Percentiles rank a stretch among this genome's conserved stretches.
Conservation (phyloP, 2,113 vertebrate genomes). For the Odontophorus gujanensis region DNA sequence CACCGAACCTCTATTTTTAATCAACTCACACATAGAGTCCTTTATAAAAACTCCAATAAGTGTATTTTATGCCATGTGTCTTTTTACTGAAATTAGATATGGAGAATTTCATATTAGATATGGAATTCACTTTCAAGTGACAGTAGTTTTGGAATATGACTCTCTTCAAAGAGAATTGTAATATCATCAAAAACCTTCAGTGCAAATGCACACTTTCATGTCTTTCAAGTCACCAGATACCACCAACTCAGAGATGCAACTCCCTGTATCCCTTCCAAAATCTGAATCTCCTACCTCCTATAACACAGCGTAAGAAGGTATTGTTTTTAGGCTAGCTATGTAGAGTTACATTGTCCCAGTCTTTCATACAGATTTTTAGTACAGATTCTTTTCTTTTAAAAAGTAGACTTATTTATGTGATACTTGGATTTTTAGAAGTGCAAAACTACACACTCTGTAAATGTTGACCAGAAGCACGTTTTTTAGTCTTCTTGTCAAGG, state of each 20-base stretch:
- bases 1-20: neutral
- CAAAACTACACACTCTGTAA: neutral
- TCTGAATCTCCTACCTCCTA: neutral
- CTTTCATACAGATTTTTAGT: neutral
- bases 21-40: neutral
- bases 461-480: neutral
- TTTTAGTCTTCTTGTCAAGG: neutral
- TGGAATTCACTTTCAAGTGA: constrained; percentile 16
- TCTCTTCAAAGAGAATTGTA: constrained; percentile 4
- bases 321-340: neutral
- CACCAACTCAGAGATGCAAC: neutral
- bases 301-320: neutral
- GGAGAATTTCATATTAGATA: no score
- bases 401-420: neutral
- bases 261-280: neutral
- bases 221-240: neutral
- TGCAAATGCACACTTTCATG: neutral
- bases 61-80: neutral
- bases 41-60: neutral
- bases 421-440: neutral
- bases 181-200: constrained; percentile 9
- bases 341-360: neutral
- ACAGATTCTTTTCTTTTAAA: neutral
- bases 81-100: neutral
- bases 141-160: neutral